phyloP scores from a whole-genome alignment of 2,113 vertebrate genomes.

The Cacatua alba region DNA sequence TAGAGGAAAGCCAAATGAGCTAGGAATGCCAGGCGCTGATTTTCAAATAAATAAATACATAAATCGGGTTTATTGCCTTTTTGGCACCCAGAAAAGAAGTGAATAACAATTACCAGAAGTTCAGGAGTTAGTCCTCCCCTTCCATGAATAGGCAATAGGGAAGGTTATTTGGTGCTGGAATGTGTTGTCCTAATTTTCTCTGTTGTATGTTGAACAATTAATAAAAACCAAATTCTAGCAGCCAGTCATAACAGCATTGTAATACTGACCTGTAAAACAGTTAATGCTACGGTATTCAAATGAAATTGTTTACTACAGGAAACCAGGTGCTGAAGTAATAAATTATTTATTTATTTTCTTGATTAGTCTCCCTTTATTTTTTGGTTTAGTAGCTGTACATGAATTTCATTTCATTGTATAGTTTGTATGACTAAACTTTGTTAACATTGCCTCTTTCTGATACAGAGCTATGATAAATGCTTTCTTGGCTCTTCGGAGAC shows the following conservation, averaged over 20 bases:
- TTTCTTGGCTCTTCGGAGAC: slow-evolving; percentile 98
- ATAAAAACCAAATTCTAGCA: not conserved
- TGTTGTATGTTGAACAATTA: not conserved
- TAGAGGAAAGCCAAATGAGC: not conserved
- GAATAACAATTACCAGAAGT: not conserved
- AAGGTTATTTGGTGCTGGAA: not conserved
- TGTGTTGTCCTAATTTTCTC: not conserved
- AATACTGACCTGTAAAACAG: not conserved
- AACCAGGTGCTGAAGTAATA: not conserved
- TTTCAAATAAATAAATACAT: not conserved
- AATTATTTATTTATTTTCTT: not conserved
- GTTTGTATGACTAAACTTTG: not conserved
- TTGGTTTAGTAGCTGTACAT: not conserved
- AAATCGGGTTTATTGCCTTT: not conserved
- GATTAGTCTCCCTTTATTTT: not conserved
- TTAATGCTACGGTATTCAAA: not conserved
- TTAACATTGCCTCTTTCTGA: slow-evolving; percentile 22
- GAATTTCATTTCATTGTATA: not conserved
- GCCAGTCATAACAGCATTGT: not conserved
- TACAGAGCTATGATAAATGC: slow-evolving; percentile 98
- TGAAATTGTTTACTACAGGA: not conserved
- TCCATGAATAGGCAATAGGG: not conserved
- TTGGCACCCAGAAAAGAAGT: not conserved
- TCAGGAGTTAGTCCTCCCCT: not conserved
- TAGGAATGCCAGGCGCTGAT: not conserved